phyloP scores from a whole-genome alignment of 2,797 vertebrate species.

The Xenops minutus region DNA sequence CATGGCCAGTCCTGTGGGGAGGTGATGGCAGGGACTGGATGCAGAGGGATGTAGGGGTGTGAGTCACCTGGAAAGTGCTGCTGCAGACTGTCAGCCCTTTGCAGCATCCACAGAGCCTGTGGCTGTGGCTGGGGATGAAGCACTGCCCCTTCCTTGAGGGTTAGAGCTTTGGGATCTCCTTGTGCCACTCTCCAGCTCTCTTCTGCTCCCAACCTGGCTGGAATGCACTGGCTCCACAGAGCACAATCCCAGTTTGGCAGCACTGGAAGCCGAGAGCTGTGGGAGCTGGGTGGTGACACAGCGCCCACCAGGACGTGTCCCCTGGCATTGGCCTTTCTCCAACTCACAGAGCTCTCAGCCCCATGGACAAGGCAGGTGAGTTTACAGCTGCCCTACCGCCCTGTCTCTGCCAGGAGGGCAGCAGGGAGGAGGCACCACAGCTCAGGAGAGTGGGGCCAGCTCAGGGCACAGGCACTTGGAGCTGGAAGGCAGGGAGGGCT shows the following conservation, averaged over 20 bases:
- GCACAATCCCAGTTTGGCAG: neutral
- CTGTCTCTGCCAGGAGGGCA: neutral
- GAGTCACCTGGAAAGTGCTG: neutral
- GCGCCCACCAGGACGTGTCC: neutral
- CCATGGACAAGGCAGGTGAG: neutral
- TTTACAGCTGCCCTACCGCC: neutral
- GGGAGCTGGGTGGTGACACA: neutral
- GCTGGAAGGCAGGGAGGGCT: too few relatives aligned
- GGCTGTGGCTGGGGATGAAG: neutral
- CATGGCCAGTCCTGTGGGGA: neutral
- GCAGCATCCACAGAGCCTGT: fast-evolving
- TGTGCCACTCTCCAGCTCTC: neutral
- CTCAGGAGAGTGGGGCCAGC: neutral
- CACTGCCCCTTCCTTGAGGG: neutral
- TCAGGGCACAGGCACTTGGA: fast-evolving
- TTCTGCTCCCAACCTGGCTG: neutral
- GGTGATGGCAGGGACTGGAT: neutral
- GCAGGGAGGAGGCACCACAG: neutral
- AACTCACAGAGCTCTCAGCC: neutral
- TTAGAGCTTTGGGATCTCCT: neutral
- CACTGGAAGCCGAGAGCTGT: neutral
- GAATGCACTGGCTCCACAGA: neutral
- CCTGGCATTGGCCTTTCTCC: neutral
- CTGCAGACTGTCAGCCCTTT: neutral
- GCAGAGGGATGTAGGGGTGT: neutral